Evolutionary conservation across 2,888 invertebrate species (phyloP).

Genomic region (Acholoe squamosa): DNA sequence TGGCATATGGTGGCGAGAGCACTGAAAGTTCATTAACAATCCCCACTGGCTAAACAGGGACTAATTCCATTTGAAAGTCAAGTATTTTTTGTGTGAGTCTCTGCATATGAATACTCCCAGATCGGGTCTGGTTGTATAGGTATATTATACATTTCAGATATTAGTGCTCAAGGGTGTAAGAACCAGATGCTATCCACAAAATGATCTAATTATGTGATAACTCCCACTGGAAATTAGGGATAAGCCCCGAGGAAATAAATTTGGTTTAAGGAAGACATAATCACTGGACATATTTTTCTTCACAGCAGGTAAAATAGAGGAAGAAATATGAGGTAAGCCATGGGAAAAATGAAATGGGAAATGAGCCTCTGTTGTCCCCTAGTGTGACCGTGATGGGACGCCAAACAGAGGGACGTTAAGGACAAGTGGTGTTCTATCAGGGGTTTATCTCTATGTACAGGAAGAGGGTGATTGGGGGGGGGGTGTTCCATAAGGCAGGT

Average conservation of each 20-base stretch:
- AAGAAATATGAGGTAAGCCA: not conserved
- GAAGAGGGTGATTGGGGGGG: not conserved
- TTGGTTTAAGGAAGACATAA: too few species aligned
- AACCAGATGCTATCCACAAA: too few species aligned
- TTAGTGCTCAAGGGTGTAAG: too few species aligned
- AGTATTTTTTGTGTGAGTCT: not conserved
- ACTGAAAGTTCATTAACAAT: conserved; percentile 5
- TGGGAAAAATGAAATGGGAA: conserved; percentile 1
- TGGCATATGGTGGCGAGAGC: not conserved
- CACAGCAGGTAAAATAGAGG: not conserved
- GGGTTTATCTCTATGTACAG: not conserved
- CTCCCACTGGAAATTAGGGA: too few species aligned
- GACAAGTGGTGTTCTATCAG: conserved; percentile 38
- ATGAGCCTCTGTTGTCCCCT: not conserved
- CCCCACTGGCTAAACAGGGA: conserved; percentile 28
- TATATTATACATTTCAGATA: too few species aligned
- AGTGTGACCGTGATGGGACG: not conserved
- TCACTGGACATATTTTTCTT: too few species aligned
- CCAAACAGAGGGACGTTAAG: conserved; percentile 50
- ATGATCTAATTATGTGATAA: too few species aligned
- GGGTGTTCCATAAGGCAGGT: not conserved
- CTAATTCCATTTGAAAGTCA: conserved; percentile 11
- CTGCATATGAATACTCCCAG: too few species aligned
- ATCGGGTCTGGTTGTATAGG: too few species aligned
- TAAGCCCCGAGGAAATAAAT: too few species aligned